Base-by-base conservation (phyloP, 2,888 invertebrate species). In the Stenichneumon culpator region DNA sequence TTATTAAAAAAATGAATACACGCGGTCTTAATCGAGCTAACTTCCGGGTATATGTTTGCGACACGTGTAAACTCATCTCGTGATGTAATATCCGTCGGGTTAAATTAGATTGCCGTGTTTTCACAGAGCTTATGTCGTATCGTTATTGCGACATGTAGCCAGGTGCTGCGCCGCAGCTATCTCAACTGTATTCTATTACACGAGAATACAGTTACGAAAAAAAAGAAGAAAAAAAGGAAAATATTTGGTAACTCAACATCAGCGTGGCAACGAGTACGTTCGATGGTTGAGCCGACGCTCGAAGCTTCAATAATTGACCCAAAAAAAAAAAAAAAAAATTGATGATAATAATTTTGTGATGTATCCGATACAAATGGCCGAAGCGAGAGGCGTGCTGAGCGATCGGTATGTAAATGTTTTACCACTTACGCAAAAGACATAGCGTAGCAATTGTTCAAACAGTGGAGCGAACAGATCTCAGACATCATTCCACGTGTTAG, bases 401-500 rank as follows among this genome's bases (percentile, higher is more conserved):
- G 14, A 32, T 57, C 7, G 22, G 16, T 79, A 32, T 63, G n/a
- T 72, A 36, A 52, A 14, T 79, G n/a, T 72, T 65, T 39, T 39
- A 57, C 36, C 28, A 2, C 47, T 16, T 36, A 36, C 32, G 50
- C n/a, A 22, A 16, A 28, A 9, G 16, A 39, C 36, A 57, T 19
- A 6, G 9, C 72, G 36, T 22, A 22, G 67, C 77, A 72, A 78
- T 82, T 77, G 77, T 78, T 78, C 72, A 82, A 78, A 82, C 72
- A 82, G 39, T 19, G 74, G 63, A 54, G n/a, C 52, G 36, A 70
- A 39, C 19, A 19, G n/a, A n/a, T 52, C 57, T 3, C 25, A 14
- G 1, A 57, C 22, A 32, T 65, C 50, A 36, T 36, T 36, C 16
- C 25, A 16, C 25, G 67, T 54, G 70, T 36, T 14, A 44, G 22